These are phyloP conservation scores for Euphonia xanthogaster DNA, from an alignment of 2,797 vertebrate species.

Conservation along the genomic window DNA sequence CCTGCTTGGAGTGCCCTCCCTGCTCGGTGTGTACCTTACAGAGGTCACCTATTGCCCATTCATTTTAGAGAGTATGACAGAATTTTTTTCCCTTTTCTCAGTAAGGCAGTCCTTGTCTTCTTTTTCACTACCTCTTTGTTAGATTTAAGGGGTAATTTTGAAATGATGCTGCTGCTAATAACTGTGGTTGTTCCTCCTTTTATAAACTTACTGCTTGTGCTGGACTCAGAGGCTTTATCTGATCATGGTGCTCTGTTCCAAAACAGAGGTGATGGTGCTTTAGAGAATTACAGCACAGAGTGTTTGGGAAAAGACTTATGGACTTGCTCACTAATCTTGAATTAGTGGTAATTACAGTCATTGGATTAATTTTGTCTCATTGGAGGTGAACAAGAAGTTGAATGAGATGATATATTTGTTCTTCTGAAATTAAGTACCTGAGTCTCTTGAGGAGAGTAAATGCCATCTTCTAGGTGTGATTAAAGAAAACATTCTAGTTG, in stretches of 20 bases:
- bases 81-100: not conserved
- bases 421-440: not conserved
- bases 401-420: constrained; percentile 3
- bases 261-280: not conserved
- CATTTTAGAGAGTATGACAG: not conserved
- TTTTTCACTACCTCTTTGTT: not conserved
- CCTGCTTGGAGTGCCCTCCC: not conserved
- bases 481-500: constrained; percentile 3
- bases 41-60: constrained; percentile 4
- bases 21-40: not conserved
- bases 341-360: constrained; percentile 14
- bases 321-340: not conserved
- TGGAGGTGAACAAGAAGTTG: not conserved
- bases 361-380: constrained; percentile 19
- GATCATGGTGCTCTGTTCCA: not conserved
- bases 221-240: not conserved
- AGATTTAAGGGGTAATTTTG: not conserved
- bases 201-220: not conserved
- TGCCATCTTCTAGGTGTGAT: constrained; percentile 1
- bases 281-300: not conserved
- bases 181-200: not conserved
- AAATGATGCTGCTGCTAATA: not conserved
- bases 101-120: not conserved
- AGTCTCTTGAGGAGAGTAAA: not conserved
- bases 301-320: not conserved